Evolutionary conservation across 2,113 vertebrate genomes (phyloP), one percentile per base, ranked within the genome.

Genomic region (Spea multiplicata): DNA sequence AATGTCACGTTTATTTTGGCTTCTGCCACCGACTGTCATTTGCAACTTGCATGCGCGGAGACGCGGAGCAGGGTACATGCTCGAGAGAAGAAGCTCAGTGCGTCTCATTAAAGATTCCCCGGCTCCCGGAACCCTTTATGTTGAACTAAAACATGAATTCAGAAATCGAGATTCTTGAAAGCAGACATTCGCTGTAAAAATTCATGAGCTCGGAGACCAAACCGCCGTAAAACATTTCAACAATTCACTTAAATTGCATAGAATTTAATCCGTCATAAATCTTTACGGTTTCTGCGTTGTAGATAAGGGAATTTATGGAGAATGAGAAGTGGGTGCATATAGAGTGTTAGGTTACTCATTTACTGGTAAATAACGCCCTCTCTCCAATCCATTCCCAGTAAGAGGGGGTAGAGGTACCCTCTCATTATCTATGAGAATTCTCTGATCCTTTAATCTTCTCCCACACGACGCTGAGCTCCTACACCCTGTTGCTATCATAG

Each of bases 221-320:
- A 10, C 16, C 8, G 6, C 8, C 68, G 78, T 74, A 66, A 80
- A 80, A 73, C 71, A 80, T 61, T 80, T 44, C 52, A 45, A 74
- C 78, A 80, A 80, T 80, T 74, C 78, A 30, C 62, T 80, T 68
- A 74, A 80, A 80, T 57, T 49, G 71, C 65, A 48, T 17, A 44
- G 71, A 71, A 80, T 80, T 80, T 80, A 80, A 80, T 80, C 71
- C 78, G n/a, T 61, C 78, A 80, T 74, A 80, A 80, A 80, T 80
- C 71, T 80, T 80, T 80, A 80, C 16, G 16, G 78, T 68, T 62
- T 62, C 71, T 74, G 71, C 71, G 62, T 74, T 73, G 71, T 74
- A 74, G 78, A 74, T 73, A 52, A 68, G 59, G 52, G 71, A 53
- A 80, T 57, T 61, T 48, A 30, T 44, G 44, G 52, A 74, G 68